Percentiles rank a stretch among this genome's conserved stretches.
Evolutionary conservation across 1,140 invertebrate species (phyloP).

Genomic region (Aricia agestis): DNA sequence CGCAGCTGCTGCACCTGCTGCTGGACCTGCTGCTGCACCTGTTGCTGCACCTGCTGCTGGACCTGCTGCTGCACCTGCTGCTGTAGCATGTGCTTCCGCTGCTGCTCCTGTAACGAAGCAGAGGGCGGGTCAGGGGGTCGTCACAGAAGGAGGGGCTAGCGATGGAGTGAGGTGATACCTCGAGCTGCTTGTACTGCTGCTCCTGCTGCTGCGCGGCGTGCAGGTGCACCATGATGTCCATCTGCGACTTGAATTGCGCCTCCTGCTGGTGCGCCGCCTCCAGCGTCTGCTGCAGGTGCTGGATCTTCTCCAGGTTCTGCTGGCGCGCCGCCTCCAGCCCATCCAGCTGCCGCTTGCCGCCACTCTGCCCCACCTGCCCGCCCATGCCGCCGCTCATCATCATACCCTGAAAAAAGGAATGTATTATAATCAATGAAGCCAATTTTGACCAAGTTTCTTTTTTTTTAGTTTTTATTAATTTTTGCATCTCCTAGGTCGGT

Average conservation of each 20-base stretch:
- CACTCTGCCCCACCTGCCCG: conserved; percentile 38
- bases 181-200: conserved; percentile 71
- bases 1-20: conserved; percentile 48
- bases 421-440: no score
- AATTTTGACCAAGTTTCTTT: no score
- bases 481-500: no score
- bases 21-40: conserved; percentile 52
- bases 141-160: neutral
- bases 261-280: conserved; percentile 86
- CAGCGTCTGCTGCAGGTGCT: conserved; percentile 81
- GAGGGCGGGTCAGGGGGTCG: neutral
- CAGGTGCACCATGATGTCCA: conserved; percentile 82
- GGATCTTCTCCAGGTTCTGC: conserved; percentile 73
- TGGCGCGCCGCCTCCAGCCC: conserved; percentile 66
- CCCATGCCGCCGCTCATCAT: conserved; percentile 54
- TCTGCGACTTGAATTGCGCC: conserved; percentile 84
- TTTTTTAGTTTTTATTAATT: no score
- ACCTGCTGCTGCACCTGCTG: conserved; percentile 35
- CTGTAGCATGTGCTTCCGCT: conserved; percentile 47
- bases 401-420: conserved; percentile 43
- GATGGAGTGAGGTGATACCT: neutral
- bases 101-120: conserved; percentile 34
- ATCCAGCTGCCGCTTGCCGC: conserved; percentile 54
- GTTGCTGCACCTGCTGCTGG: conserved; percentile 43
- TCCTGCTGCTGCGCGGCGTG: conserved; percentile 88